Percentiles rank a stretch among this genome's conserved stretches.
Evolutionary conservation across 2,113 vertebrate genomes (phyloP).

Genomic region (Cyanoliseus patagonus): DNA sequence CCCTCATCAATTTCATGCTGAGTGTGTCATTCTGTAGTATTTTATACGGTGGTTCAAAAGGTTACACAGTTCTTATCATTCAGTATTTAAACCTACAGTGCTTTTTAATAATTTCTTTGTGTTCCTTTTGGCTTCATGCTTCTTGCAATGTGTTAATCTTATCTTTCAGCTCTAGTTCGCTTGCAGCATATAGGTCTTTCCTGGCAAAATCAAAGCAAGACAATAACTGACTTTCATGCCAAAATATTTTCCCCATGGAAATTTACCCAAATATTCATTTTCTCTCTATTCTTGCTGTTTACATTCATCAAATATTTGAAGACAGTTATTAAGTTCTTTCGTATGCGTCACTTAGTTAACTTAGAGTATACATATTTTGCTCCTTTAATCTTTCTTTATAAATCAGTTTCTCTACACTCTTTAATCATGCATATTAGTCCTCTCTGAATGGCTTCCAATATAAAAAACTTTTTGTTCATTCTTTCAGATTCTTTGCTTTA

Average conservation of each 20-base stretch:
- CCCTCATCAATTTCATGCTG: not conserved
- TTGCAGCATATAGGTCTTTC: not conserved
- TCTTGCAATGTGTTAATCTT: not conserved
- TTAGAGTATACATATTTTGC: not conserved
- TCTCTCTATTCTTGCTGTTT: not conserved
- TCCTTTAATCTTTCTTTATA: slow-evolving; percentile 6
- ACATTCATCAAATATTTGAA: not conserved
- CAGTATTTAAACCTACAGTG: not conserved
- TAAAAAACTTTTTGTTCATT: not conserved
- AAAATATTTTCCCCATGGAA: not conserved
- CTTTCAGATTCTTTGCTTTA: not conserved
- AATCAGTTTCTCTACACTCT: not conserved
- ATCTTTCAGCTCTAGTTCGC: not conserved
- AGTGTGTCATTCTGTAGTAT: not conserved
- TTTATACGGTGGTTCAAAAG: not conserved
- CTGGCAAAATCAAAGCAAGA: not conserved
- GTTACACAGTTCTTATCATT: not conserved
- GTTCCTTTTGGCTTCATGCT: not conserved
- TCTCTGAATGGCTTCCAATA: not conserved
- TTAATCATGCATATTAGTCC: not conserved
- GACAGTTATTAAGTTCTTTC: not conserved
- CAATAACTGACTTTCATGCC: not conserved
- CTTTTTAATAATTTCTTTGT: not conserved
- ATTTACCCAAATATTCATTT: not conserved
- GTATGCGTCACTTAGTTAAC: not conserved